A percentile compares a stretch with the other conserved stretches of the same genome.
These are phyloP conservation scores for Baryphthengus martii DNA, from an alignment of 2,113 vertebrate species.

Conservation along the genomic window DNA sequence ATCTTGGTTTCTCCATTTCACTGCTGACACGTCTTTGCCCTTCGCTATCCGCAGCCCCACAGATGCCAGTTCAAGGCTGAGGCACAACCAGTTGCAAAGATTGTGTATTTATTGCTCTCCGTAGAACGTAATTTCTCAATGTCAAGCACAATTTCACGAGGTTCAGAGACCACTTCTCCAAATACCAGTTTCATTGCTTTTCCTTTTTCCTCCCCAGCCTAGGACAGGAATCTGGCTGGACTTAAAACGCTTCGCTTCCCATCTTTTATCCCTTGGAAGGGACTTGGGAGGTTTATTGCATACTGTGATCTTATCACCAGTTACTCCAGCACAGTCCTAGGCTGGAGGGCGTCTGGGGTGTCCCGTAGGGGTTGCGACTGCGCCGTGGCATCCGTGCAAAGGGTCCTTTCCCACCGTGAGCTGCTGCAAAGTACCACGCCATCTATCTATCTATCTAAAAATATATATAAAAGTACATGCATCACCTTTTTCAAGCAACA, in stretches of 20 bases:
- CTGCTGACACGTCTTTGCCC: neutral
- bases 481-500: neutral
- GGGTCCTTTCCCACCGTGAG: neutral
- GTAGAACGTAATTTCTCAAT: neutral
- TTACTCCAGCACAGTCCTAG: neutral
- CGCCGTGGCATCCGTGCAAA: accelerated
- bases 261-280: neutral
- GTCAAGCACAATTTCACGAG: neutral
- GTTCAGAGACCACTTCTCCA: neutral
- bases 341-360: neutral
- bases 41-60: neutral
- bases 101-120: neutral
- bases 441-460: accelerated
- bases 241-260: neutral
- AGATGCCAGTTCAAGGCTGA: neutral
- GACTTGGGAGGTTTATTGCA: neutral
- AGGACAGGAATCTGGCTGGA: constrained; percentile 9
- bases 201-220: neutral
- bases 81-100: neutral
- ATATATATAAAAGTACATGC: accelerated
- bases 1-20: neutral
- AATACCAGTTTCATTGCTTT: neutral
- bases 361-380: accelerated
- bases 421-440: neutral
- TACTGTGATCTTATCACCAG: constrained; percentile 1